A percentile compares a stretch with the other conserved stretches of the same genome.
Conservation (phyloP, 1,140 invertebrate species). For the Cecropterus lyciades region DNA sequence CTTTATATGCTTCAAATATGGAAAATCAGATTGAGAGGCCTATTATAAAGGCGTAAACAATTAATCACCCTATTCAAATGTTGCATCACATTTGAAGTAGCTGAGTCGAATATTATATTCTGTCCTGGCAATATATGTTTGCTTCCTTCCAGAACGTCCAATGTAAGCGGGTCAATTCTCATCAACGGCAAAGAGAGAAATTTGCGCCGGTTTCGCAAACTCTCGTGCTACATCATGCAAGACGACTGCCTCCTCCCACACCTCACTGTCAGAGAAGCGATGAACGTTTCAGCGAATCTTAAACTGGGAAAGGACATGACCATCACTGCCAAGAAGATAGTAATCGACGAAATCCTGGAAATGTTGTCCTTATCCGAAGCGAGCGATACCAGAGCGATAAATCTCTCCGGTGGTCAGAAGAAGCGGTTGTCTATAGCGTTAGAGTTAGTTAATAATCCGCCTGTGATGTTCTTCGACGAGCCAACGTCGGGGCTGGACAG, state of each 20-base stretch:
- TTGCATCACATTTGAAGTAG: no score
- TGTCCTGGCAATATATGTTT: constrained; percentile 18
- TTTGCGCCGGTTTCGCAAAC: constrained; percentile 93
- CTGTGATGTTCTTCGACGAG: constrained; percentile 98
- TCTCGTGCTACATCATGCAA: constrained; percentile 98
- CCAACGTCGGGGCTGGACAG: constrained; percentile 98
- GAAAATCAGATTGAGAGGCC: no score
- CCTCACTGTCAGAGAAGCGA: constrained; percentile 94
- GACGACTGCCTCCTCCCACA: constrained; percentile 96
- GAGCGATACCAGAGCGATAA: constrained; percentile 90
- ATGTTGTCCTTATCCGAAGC: constrained; percentile 90
- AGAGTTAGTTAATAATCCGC: constrained; percentile 95
- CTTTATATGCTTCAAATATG: no score
- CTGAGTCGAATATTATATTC: background rate
- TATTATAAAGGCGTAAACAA: no score
- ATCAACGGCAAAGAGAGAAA: constrained; percentile 95
- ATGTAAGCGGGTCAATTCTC: constrained; percentile 90
- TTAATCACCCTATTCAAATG: no score
- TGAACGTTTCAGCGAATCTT: constrained; percentile 96
- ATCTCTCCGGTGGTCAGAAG: constrained; percentile 96
- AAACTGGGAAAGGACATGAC: constrained; percentile 94
- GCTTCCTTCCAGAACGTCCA: constrained; percentile 87
- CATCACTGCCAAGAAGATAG: constrained; percentile 89
- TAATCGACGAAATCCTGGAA: constrained; percentile 93
- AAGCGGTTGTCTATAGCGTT: constrained; percentile 96